Evolutionary conservation across 2,888 invertebrate species (phyloP), one percentile per base, ranked within the genome.

Genomic region (Latheticus oryzae): DNA sequence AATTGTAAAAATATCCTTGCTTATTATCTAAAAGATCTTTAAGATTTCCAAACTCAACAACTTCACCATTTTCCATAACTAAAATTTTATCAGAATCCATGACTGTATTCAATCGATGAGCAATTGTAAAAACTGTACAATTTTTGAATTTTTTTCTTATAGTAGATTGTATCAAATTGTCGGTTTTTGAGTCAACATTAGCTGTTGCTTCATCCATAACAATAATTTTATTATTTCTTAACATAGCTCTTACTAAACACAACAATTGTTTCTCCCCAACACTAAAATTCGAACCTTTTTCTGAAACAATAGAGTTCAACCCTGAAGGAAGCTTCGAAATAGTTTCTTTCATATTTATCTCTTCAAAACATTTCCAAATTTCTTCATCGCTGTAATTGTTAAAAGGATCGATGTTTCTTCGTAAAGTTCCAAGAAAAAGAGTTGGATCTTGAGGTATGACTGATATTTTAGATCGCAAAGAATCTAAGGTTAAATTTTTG

Each of bases 381-480:
- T 88, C 84, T 7, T 84, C 83, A 68, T 95, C 95, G 0, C 84
- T 81, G 9, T 88, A 90, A 70, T 89, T 87, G 60, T 89, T 86
- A 75, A 95, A 94, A 1, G 95, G 95, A 80, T 95, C 95, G 56
- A 96, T 82, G 80, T 96, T 96, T 71, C 88, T 88, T 1, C 95
- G 82, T 81, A 96, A 83, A 2, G 92, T 89, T 32, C 94, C 95
- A 0, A 91, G 90, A 79, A 96, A 92, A 38, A 93, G 79, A 43
- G 92, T 79, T 60, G 84, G 83, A 54, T 83, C 82, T 67, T 84
- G 84, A 0, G 84, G 83, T 52, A 84, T 84, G 26, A 84, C 83
- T 9, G 83, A 81, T 26, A 84, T 79, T 63, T 81, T 82, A 2
- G 81, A 80, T 26, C 84, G 70, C 30, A 84, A 73, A 53, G 68